These are phyloP conservation scores for Saturnia pavonia DNA, from an alignment of 2,888 invertebrate genomes.

Conservation along the genomic window DNA sequence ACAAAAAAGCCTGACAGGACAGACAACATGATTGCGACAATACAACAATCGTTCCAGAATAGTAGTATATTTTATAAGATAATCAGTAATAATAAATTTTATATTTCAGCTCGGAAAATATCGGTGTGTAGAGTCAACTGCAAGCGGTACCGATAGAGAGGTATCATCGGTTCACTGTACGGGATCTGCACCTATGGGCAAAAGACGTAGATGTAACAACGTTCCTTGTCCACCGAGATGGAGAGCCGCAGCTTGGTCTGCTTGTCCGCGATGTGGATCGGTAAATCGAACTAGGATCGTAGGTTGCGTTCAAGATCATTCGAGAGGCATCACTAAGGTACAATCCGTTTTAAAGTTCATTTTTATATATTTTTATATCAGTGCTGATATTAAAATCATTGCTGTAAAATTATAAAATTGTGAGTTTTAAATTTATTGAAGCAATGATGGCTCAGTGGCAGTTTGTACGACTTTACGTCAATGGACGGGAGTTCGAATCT, in stretches of 20 bases:
- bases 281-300: constrained; percentile 87
- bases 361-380: no score
- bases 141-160: constrained; percentile 84
- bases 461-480: no score
- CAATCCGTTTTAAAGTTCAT: background rate
- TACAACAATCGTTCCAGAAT: no score
- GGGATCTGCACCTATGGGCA: constrained; percentile 84
- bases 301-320: constrained; percentile 85
- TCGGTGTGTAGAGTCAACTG: constrained; percentile 85
- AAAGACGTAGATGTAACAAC: constrained; percentile 86
- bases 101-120: constrained; percentile 83
- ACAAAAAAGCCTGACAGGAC: no score
- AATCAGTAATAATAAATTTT: background rate
- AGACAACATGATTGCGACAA: no score
- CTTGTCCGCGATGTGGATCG: constrained; percentile 90
- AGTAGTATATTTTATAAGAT: no score
- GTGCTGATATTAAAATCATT: no score
- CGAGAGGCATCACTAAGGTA: constrained; percentile 73
- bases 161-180: constrained; percentile 71
- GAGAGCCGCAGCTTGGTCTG: constrained; percentile 89
- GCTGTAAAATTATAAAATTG: no score
- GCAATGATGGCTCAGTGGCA: no score
- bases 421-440: no score
- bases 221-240: constrained; percentile 92
- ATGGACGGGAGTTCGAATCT: no score